Evolutionary conservation across 1,140 invertebrate genomes (phyloP).

Genomic region (Colletes gigas): DNA sequence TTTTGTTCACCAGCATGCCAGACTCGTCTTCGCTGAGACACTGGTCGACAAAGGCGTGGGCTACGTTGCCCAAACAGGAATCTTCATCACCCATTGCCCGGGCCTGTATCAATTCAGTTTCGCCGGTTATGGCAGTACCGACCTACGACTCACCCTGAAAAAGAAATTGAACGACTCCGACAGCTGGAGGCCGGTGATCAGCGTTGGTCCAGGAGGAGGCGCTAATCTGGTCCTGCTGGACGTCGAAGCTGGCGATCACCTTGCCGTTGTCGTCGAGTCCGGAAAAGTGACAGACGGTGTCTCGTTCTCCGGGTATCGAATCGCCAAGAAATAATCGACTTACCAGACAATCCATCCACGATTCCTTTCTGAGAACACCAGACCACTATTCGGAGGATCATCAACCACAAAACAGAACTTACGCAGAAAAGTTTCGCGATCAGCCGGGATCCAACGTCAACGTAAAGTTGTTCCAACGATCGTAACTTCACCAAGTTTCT

Average conservation of each 20-base stretch:
- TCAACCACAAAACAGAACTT: neutral
- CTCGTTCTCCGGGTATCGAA: constrained; percentile 78
- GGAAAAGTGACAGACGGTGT: constrained; percentile 72
- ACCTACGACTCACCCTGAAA: constrained; percentile 75
- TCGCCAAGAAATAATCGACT: constrained; percentile 75
- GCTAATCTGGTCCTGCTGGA: constrained; percentile 77
- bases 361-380: neutral
- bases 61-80: constrained; percentile 79
- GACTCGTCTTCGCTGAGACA: constrained; percentile 69
- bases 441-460: neutral
- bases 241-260: constrained; percentile 76
- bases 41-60: constrained; percentile 80
- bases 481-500: neutral
- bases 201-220: constrained; percentile 73
- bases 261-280: constrained; percentile 75
- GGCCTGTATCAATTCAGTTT: constrained; percentile 82
- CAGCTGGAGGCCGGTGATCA: constrained; percentile 73
- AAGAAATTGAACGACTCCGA: constrained; percentile 73
- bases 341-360: neutral
- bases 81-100: constrained; percentile 81
- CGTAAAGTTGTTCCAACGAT: neutral
- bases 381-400: neutral
- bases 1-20: constrained; percentile 64
- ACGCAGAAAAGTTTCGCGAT: neutral
- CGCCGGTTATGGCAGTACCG: constrained; percentile 75